Base-by-base conservation (phyloP, 1,140 invertebrate genomes). In the Camponotus floridanus region DNA sequence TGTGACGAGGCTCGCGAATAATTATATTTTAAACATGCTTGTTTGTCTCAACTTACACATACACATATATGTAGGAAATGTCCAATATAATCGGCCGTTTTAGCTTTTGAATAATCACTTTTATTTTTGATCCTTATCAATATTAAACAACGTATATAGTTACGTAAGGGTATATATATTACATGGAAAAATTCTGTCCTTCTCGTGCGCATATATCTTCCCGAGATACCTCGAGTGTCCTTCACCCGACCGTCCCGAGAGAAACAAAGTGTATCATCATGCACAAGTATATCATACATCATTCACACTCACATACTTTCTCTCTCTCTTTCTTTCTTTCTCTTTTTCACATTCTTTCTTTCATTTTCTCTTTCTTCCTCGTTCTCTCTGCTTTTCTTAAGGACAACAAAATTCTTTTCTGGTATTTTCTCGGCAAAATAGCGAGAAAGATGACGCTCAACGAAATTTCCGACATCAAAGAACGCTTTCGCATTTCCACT, bases 131-230 rank as follows among this genome's bases (percentile, higher is more conserved):
- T 94, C 88, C 93, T 94, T 94, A 94, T 94, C 88, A 92, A 94
- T 94, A 94, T 94, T 94, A 94, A 94, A 94, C 94, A 94, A 94
- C 93, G 93, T 94, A 80, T 80, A 80, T 80, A 94, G 93, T 94
- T 94, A 93, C 86, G 91, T 93, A 94, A 90, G 92, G 92, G 91
- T 93, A 91, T 94, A 94, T 94, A 94, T 94, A 93, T 94, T 94
- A 94, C 92, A 94, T 94, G 94, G 92, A 94, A 94, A 51, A 94
- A 94, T 93, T 94, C 87, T 94, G 89, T 92, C 90, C 91, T 91
- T 85, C 87, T 92, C 84, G 88, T 90, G 89, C 91, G 91, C 91
- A 90, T 88, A 86, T 90, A 92, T 92, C 86, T 91, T 91, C 83
- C 79, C 88, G 80, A 89, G 84, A 91, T 78, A 91, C 55, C 67